A percentile compares a stretch with the other conserved stretches of the same genome.
Conservation (phyloP, 2,113 vertebrate species). For the Campylorhamphus procurvoides region DNA sequence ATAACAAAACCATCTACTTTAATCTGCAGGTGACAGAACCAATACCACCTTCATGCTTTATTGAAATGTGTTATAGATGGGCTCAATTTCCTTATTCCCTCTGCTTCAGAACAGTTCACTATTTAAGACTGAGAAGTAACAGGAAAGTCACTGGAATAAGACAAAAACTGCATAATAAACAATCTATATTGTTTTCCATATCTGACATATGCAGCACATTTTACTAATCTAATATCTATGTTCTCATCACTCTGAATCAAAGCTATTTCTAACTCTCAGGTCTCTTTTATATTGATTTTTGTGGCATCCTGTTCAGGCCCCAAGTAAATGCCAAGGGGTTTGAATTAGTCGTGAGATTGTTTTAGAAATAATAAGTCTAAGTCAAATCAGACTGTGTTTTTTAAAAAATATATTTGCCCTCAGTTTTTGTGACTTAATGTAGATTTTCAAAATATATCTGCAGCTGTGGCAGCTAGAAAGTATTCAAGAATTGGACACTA, state of each 20-base stretch:
- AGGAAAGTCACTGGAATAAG: neutral
- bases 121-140: neutral
- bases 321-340: neutral
- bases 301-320: neutral
- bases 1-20: neutral
- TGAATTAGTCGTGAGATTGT: neutral
- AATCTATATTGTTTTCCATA: neutral
- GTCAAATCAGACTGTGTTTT: neutral
- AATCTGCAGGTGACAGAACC: slow-evolving; percentile 46
- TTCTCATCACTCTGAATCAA: neutral
- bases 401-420: neutral
- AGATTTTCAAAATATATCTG: neutral
- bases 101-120: neutral
- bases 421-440: neutral
- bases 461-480: neutral
- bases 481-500: neutral
- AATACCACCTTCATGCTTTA: slow-evolving; percentile 46
- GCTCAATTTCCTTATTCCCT: slow-evolving; percentile 20
- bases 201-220: fast-evolving
- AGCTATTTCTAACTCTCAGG: neutral
- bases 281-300: neutral
- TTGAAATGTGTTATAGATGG: slow-evolving; percentile 38
- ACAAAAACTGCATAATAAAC: neutral
- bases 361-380: neutral
- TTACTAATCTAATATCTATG: neutral